Conservation (phyloP, 2,888 invertebrate species). For the Anoncus sp. region DNA sequence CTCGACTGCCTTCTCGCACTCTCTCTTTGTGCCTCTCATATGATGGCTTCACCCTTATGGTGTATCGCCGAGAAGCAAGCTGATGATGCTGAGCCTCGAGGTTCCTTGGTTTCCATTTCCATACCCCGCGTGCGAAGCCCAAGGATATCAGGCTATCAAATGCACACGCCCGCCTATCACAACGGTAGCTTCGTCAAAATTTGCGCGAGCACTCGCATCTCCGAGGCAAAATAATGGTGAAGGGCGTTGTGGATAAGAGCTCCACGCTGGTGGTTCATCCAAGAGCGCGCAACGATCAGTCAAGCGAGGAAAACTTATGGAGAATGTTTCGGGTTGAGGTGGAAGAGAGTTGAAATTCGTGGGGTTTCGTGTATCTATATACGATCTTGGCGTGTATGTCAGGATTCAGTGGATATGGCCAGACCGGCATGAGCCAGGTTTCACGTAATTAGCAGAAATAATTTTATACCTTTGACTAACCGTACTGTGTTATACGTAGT, state of each 20-base stretch:
- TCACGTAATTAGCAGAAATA: conserved; percentile 65
- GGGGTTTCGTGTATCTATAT: conserved; percentile 27
- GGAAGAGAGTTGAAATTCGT: conserved; percentile 50
- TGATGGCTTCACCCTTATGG: conserved; percentile 21
- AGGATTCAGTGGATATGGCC: conserved; percentile 20
- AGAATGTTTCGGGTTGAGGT: conserved; percentile 51
- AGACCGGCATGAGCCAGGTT: conserved; percentile 48
- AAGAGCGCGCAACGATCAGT: conserved; percentile 43
- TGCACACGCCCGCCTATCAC: conserved; percentile 73
- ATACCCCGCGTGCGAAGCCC: conserved; percentile 70
- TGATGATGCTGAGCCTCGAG: conserved; percentile 46
- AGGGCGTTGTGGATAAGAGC: conserved; percentile 47
- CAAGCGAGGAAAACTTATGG: conserved; percentile 52
- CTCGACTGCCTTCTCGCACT: conserved; percentile 53
- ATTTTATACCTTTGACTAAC: conserved; percentile 57
- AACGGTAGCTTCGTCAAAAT: conserved; percentile 64
- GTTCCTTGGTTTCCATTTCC: conserved; percentile 44
- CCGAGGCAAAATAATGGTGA: conserved; percentile 49
- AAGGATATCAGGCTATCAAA: conserved; percentile 80
- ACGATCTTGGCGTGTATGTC: conserved; percentile 15
- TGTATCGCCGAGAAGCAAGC: conserved; percentile 28
- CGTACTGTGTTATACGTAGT: too few relatives aligned
- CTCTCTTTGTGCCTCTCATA: conserved; percentile 15
- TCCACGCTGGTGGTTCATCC: conserved; percentile 45
- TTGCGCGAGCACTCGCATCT: conserved; percentile 48